Percentiles rank a stretch among this genome's conserved stretches.
Conservation (phyloP, 2,797 vertebrate genomes). For the Leptodactylus fallax region DNA sequence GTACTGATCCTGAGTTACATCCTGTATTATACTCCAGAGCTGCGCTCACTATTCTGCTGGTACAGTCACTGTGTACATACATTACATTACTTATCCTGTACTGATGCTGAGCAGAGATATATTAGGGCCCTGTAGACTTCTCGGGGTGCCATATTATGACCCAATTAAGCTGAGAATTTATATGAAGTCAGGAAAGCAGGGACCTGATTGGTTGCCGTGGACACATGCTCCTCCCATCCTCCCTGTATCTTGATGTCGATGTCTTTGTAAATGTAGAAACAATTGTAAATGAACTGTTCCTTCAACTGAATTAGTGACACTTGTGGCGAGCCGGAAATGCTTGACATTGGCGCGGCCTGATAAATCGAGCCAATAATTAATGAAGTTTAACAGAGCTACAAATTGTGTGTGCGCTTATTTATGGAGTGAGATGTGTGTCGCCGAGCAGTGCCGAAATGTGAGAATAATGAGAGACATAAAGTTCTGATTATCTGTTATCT, state of each 20-base stretch:
- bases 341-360: constrained; percentile 22
- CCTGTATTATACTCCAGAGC: too few species aligned
- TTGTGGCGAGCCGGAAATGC: constrained; percentile 1
- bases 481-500: constrained; percentile 58
- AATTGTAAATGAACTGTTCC: neutral
- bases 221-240: neutral
- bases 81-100: too few species aligned
- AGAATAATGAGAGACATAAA: constrained; percentile 57
- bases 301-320: neutral
- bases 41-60: too few species aligned
- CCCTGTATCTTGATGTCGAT: neutral
- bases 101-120: too few species aligned
- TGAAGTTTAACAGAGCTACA: constrained; percentile 35
- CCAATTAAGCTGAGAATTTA: too few species aligned
- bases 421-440: constrained; percentile 50
- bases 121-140: too few species aligned
- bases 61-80: too few species aligned
- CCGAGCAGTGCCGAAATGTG: constrained; percentile 10
- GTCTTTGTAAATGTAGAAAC: neutral
- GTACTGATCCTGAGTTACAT: too few species aligned
- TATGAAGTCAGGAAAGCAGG: neutral
- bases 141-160: too few species aligned
- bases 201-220: neutral
- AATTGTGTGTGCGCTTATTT: constrained; percentile 50
- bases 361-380: constrained; percentile 43